Evolutionary conservation across 2,888 invertebrate species (phyloP).

Genomic region (Sinodicranocentrus sp.): DNA sequence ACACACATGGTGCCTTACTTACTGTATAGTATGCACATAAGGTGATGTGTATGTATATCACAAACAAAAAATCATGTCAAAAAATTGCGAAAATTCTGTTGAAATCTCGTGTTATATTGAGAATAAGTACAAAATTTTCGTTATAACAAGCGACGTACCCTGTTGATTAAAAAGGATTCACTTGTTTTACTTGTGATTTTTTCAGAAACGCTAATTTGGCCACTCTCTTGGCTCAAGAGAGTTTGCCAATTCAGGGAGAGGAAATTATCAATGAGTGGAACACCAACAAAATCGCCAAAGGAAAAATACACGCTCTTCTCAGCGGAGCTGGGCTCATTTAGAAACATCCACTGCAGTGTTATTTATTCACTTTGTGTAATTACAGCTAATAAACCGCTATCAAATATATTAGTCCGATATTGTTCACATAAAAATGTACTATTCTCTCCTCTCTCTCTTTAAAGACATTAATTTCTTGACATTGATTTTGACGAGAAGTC

Average conservation of each 20-base stretch:
- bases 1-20: too few relatives aligned
- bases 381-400: slow-evolving; percentile 27
- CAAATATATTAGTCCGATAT: background rate
- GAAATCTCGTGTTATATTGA: too few relatives aligned
- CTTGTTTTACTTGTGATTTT: slow-evolving; percentile 28
- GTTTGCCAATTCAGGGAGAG: slow-evolving; percentile 74
- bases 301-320: slow-evolving; percentile 73
- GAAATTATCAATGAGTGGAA: slow-evolving; percentile 73
- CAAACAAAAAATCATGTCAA: too few relatives aligned
- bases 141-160: too few relatives aligned
- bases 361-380: slow-evolving; percentile 57
- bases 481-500: slow-evolving; percentile 37
- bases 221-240: slow-evolving; percentile 72
- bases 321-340: slow-evolving; percentile 74
- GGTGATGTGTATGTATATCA: too few relatives aligned
- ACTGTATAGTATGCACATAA: too few relatives aligned
- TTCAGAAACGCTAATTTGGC: slow-evolving; percentile 70
- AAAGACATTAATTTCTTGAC: too few relatives aligned
- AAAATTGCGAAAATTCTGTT: too few relatives aligned
- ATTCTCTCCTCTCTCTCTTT: too few relatives aligned
- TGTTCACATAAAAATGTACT: too few relatives aligned
- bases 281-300: slow-evolving; percentile 74
- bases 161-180: background rate
- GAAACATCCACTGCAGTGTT: slow-evolving; percentile 20
- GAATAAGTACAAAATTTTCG: too few relatives aligned